Percentiles rank a stretch among this genome's conserved stretches.
phyloP scores from a whole-genome alignment of 2,113 vertebrate species.

The Benthochromis sp. region DNA sequence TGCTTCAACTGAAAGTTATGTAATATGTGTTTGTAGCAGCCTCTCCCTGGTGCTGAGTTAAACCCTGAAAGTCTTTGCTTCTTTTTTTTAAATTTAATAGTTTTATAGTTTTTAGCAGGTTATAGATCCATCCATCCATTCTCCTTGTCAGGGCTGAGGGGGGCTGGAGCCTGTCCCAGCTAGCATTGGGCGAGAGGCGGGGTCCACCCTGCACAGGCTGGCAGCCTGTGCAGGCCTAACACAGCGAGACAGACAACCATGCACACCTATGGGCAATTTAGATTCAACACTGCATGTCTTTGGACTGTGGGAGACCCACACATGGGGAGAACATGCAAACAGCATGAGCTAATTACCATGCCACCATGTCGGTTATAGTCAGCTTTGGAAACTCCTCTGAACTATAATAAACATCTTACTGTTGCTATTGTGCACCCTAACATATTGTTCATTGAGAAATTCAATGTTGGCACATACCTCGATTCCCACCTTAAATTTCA shows the following conservation, averaged over 20 bases:
- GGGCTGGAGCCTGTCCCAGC: not conserved
- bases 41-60: accelerated
- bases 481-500: not conserved
- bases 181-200: accelerated
- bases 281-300: not conserved
- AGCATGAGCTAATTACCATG: not conserved
- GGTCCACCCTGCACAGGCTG: not conserved
- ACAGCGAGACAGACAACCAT: not conserved
- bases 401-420: not conserved
- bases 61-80: not conserved
- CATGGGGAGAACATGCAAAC: not conserved
- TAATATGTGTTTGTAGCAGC: not conserved
- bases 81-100: not conserved
- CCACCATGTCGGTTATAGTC: accelerated
- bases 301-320: not conserved
- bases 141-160: not conserved
- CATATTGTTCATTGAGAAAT: not conserved
- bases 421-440: not conserved
- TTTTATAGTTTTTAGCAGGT: not conserved
- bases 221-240: not conserved
- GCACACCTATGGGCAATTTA: not conserved
- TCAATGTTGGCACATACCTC: not conserved
- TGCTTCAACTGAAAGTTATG: accelerated
- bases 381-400: not conserved
- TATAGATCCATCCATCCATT: not conserved